Conservation (phyloP, 1,140 invertebrate species). For the Metopolophium dirhodum region DNA sequence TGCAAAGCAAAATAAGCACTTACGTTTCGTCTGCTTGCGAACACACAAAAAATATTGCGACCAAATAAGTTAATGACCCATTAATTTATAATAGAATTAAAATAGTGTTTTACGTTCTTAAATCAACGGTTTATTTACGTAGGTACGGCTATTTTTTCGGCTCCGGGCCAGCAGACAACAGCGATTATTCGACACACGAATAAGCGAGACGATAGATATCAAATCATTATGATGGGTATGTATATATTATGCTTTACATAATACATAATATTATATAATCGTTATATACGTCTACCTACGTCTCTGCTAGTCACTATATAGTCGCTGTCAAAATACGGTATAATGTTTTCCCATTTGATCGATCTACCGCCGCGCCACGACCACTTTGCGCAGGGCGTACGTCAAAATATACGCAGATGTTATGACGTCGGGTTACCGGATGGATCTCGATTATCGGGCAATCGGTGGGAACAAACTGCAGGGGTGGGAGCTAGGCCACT, state of each 20-base stretch:
- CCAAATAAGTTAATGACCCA: neutral
- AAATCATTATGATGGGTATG: neutral
- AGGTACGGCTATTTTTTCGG: neutral
- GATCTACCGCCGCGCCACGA: neutral
- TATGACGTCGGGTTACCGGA: neutral
- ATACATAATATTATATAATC: neutral
- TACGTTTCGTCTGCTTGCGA: too few relatives aligned
- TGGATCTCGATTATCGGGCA: neutral
- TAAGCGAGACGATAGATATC: neutral
- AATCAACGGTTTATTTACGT: neutral
- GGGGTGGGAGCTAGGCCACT: neutral
- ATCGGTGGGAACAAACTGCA: neutral
- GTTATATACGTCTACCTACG: neutral
- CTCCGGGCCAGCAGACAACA: neutral
- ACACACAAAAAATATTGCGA: neutral
- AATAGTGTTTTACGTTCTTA: neutral
- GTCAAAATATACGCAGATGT: neutral
- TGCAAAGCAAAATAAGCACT: too few relatives aligned
- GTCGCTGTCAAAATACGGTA: neutral
- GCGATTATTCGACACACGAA: neutral
- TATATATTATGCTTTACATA: neutral
- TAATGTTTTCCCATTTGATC: slow-evolving; percentile 5
- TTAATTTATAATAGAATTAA: neutral
- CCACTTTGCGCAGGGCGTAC: neutral
- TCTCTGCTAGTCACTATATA: neutral